Percentiles rank a stretch among this genome's conserved stretches.
phyloP scores from a whole-genome alignment of 2,113 vertebrate species.

The Nibea coibor region DNA sequence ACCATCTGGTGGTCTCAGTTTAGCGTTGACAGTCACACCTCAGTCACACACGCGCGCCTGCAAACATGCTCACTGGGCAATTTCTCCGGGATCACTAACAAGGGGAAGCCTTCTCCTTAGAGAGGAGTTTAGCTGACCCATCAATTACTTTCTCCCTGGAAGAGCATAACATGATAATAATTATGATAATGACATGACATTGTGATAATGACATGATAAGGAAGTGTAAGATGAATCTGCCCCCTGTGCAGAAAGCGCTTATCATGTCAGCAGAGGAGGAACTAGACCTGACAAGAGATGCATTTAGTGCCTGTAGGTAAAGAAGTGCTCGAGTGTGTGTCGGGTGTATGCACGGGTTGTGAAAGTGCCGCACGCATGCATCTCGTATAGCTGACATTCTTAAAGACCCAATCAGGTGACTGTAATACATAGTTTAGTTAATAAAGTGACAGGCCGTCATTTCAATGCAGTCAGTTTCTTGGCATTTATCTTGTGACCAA shows the following conservation, averaged over 20 bases:
- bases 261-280: conserved; percentile 65
- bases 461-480: background rate
- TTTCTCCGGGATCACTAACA: conserved; percentile 72
- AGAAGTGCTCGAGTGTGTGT: conserved; percentile 3
- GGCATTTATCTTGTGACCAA: background rate
- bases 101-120: conserved; percentile 60
- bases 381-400: background rate
- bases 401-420: conserved; percentile 6
- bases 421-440: background rate
- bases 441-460: background rate
- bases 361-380: conserved; percentile 14
- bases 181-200: conserved; percentile 78
- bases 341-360: conserved; percentile 14
- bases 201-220: conserved; percentile 77
- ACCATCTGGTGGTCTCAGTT: conserved; percentile 52
- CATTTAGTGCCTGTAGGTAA: conserved; percentile 48
- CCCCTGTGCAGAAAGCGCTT: conserved; percentile 47
- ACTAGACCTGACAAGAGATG: conserved; percentile 56
- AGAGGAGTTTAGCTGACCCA: conserved; percentile 75
- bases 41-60: conserved; percentile 39
- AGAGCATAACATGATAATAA: conserved; percentile 74
- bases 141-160: conserved; percentile 74
- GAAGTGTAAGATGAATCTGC: conserved; percentile 70
- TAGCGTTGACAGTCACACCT: conserved; percentile 58
- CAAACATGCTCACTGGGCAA: conserved; percentile 56